These are phyloP conservation scores for Chrysina gloriosa DNA, from an alignment of 2,888 invertebrate species.

Conservation along the genomic window DNA sequence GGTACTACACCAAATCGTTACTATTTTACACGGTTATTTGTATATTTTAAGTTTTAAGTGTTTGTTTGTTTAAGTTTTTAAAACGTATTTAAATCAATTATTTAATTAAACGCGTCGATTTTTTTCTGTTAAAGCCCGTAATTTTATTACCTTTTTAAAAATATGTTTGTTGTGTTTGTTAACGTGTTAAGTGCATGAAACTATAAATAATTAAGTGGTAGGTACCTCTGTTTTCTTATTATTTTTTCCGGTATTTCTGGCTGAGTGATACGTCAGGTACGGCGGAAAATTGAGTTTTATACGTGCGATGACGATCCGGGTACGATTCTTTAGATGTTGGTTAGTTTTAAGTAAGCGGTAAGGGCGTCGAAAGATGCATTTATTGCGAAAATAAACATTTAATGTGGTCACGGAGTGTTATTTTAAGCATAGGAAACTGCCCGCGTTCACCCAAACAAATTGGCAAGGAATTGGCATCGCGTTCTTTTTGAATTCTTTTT, in stretches of 20 bases:
- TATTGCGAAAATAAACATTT: conserved; percentile 6
- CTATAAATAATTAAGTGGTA: conserved; percentile 53
- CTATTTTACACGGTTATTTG: conserved; percentile 49
- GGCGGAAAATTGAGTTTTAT: neutral
- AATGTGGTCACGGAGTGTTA: conserved; percentile 22
- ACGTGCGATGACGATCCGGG: neutral
- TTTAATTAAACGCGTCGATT: conserved; percentile 45
- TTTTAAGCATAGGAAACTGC: conserved; percentile 16
- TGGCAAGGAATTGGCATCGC: conserved; percentile 41
- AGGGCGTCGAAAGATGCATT: neutral
- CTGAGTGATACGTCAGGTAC: neutral
- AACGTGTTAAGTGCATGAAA: conserved; percentile 56
- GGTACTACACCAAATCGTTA: conserved; percentile 63
- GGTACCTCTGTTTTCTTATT: conserved; percentile 48
- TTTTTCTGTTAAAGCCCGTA: conserved; percentile 49
- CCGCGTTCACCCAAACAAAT: conserved; percentile 27
- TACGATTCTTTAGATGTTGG: conserved; percentile 2
- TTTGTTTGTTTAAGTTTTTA: conserved; percentile 41
- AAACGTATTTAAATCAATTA: conserved; percentile 42
- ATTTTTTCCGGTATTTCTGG: neutral
- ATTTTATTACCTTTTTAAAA: conserved; percentile 50
- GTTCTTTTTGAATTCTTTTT: conserved; percentile 47
- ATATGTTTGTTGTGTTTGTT: conserved; percentile 65
- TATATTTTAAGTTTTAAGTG: conserved; percentile 44
- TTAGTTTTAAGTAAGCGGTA: neutral